A percentile compares a stretch with the other conserved stretches of the same genome.
These are phyloP conservation scores for Hippolais icterina DNA, from an alignment of 2,113 vertebrate genomes.

Conservation along the genomic window DNA sequence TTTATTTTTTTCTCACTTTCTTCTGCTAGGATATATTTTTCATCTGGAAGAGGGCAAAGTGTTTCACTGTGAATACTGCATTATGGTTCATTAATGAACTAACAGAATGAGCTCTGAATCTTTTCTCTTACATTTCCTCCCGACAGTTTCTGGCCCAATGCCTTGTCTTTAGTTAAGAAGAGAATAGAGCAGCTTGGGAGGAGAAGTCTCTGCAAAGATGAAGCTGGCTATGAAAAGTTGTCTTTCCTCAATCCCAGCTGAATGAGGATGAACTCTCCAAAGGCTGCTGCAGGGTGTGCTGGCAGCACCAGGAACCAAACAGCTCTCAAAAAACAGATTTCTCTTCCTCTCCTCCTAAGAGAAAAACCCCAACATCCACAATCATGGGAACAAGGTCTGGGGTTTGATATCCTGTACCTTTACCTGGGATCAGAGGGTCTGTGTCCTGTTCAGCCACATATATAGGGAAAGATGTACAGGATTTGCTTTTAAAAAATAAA, in stretches of 20 bases:
- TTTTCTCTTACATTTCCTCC: background rate
- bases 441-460: background rate
- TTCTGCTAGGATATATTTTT: background rate
- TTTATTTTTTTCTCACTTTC: background rate
- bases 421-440: background rate
- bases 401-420: background rate
- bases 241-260: background rate
- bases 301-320: background rate
- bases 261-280: background rate
- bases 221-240: background rate
- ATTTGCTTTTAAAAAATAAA: background rate
- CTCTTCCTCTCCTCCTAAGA: background rate
- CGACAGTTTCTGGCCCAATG: background rate
- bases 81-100: background rate
- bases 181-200: background rate
- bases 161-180: background rate
- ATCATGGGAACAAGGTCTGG: rapidly evolving
- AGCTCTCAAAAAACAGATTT: background rate
- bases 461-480: rapidly evolving
- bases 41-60: background rate
- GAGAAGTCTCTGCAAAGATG: background rate
- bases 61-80: background rate
- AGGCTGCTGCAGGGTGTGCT: background rate
- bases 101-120: background rate
- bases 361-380: background rate